Conservation (phyloP, 2,113 vertebrate species). For the Boleophthalmus pectinirostris region DNA sequence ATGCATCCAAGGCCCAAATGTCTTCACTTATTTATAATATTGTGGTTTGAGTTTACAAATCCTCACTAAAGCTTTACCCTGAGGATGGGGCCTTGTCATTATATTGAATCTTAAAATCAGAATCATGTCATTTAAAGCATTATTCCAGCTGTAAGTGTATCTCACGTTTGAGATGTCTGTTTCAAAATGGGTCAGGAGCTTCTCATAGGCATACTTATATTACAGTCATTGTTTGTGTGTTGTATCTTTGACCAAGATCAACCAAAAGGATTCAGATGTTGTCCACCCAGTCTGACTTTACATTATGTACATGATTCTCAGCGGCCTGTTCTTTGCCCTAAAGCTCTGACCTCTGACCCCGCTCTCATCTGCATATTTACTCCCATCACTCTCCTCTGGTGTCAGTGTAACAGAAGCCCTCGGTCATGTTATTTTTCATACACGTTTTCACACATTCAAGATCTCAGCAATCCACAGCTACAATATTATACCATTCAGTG, state of each 20-base stretch:
- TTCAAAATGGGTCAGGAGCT: background rate
- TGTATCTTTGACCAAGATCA: background rate
- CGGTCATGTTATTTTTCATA: constrained; percentile 14
- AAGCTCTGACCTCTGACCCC: background rate
- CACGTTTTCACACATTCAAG: background rate
- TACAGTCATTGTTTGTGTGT: background rate
- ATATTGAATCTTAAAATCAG: background rate
- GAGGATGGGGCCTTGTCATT: background rate
- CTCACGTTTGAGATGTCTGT: background rate
- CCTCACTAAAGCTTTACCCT: background rate
- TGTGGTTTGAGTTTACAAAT: background rate
- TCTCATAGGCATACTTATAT: background rate
- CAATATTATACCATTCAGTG: background rate
- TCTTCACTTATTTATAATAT: background rate
- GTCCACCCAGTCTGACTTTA: constrained; percentile 33
- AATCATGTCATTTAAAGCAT: background rate
- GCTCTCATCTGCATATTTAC: background rate
- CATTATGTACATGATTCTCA: constrained; percentile 46
- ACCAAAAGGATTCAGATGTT: constrained; percentile 23
- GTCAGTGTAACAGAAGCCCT: constrained; percentile 34
- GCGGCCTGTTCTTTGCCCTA: constrained; percentile 34
- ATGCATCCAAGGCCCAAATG: background rate
- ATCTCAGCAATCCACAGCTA: background rate
- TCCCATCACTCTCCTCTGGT: constrained; percentile 1
- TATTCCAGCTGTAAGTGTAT: background rate